A percentile compares a stretch with the other conserved stretches of the same genome.
Evolutionary conservation across 2,797 vertebrate species (phyloP).

Genomic region (Chromobotia macracanthus): DNA sequence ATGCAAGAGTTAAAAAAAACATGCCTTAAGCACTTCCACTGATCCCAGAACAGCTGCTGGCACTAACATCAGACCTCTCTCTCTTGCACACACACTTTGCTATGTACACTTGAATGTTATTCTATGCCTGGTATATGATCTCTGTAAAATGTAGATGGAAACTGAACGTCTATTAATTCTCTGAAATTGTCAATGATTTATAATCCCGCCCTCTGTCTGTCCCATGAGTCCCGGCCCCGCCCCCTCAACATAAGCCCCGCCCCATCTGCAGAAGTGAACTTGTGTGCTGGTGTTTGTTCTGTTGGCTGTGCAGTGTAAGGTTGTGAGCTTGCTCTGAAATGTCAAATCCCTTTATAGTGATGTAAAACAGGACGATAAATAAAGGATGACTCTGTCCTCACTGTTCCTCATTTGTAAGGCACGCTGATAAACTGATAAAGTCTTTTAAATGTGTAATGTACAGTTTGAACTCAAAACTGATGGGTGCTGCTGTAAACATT

Average conservation of each 20-base stretch:
- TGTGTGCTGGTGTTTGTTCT: constrained; percentile 72
- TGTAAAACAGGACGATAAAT: constrained; percentile 64
- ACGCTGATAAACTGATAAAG: background rate
- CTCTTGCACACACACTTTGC: constrained; percentile 57
- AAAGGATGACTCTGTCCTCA: constrained; percentile 32
- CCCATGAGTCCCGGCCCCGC: constrained; percentile 55
- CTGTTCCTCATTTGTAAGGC: background rate
- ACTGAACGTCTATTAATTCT: constrained; percentile 58
- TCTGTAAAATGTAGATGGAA: constrained; percentile 72
- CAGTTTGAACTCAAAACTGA: too few relatives aligned
- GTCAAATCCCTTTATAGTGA: constrained; percentile 71
- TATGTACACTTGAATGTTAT: constrained; percentile 75
- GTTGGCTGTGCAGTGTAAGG: constrained; percentile 73
- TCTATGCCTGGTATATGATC: constrained; percentile 79
- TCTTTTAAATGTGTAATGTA: too few relatives aligned
- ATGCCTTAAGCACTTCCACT: constrained; percentile 49
- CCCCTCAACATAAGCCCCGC: constrained; percentile 42
- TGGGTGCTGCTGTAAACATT: too few relatives aligned
- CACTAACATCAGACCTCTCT: constrained; percentile 39
- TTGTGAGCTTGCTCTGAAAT: constrained; percentile 74
- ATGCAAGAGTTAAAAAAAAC: constrained; percentile 48
- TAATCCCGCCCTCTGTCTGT: constrained; percentile 45
- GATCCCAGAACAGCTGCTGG: constrained; percentile 41
- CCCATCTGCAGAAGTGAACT: constrained; percentile 68
- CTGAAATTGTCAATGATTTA: constrained; percentile 68